phyloP scores from a whole-genome alignment of 2,113 vertebrate genomes.

The Rhodinocichla rosea region DNA sequence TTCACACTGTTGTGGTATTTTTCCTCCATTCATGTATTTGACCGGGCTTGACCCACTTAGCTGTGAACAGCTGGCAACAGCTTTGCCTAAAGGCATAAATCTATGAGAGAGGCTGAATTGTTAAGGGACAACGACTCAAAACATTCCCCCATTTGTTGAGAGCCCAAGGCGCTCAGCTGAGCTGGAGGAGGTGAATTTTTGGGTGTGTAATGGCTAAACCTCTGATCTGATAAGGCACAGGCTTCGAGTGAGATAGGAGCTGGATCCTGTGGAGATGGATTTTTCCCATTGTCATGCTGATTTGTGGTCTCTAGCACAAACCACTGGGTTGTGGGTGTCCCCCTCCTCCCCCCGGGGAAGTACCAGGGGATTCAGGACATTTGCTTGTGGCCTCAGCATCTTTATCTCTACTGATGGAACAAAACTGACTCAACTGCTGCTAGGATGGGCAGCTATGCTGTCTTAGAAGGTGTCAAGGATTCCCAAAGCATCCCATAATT shows the following conservation, averaged over 20 bases:
- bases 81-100: background rate
- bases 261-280: background rate
- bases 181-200: background rate
- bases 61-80: conserved; percentile 5
- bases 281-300: background rate
- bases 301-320: background rate
- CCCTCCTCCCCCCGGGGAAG: fast-evolving
- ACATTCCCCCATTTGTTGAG: background rate
- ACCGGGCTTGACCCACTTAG: background rate
- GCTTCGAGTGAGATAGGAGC: background rate
- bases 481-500: background rate
- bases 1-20: background rate
- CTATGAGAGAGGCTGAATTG: background rate
- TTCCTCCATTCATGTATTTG: background rate
- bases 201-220: background rate
- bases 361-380: background rate
- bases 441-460: background rate
- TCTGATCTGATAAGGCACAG: background rate
- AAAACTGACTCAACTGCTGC: background rate
- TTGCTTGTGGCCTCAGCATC: background rate
- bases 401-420: background rate
- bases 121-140: background rate
- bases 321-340: background rate
- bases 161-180: background rate
- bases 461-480: background rate